These are phyloP conservation scores for Paracanthobrama guichenoti DNA, from an alignment of 2,113 vertebrate species.

Conservation along the genomic window DNA sequence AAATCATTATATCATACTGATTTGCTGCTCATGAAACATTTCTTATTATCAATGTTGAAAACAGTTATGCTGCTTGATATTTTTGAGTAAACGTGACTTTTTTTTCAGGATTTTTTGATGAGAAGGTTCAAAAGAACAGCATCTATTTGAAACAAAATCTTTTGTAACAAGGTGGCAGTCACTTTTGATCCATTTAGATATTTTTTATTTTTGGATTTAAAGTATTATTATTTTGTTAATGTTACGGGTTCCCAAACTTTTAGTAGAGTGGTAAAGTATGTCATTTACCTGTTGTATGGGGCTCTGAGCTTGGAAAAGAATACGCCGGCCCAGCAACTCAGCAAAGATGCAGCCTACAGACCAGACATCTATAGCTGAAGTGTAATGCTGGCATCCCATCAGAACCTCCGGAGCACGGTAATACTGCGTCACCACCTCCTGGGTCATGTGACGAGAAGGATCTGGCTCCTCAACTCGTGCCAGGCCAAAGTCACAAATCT, in stretches of 20 bases:
- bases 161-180: too few relatives aligned
- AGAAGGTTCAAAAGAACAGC: too few relatives aligned
- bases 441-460: conserved; percentile 84
- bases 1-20: not conserved
- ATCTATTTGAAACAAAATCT: too few relatives aligned
- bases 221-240: not conserved
- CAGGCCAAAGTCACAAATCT: conserved; percentile 85
- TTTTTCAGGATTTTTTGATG: too few relatives aligned
- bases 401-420: conserved; percentile 84
- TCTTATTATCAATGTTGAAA: not conserved
- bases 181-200: not conserved
- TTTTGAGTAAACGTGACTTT: too few relatives aligned
- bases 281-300: conserved; percentile 81
- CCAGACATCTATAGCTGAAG: conserved; percentile 83
- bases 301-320: conserved; percentile 84
- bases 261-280: not conserved
- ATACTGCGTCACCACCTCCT: conserved; percentile 87
- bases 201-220: not conserved
- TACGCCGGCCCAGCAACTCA: conserved; percentile 78
- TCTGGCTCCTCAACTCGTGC: conserved; percentile 83
- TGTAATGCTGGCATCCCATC: conserved; percentile 83
- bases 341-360: conserved; percentile 86
- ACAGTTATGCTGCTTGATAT: too few relatives aligned
- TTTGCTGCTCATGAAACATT: not conserved
- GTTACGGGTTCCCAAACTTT: not conserved